Evolutionary conservation across 2,113 vertebrate genomes (phyloP).

Genomic region (Dicentrarchus labrax): DNA sequence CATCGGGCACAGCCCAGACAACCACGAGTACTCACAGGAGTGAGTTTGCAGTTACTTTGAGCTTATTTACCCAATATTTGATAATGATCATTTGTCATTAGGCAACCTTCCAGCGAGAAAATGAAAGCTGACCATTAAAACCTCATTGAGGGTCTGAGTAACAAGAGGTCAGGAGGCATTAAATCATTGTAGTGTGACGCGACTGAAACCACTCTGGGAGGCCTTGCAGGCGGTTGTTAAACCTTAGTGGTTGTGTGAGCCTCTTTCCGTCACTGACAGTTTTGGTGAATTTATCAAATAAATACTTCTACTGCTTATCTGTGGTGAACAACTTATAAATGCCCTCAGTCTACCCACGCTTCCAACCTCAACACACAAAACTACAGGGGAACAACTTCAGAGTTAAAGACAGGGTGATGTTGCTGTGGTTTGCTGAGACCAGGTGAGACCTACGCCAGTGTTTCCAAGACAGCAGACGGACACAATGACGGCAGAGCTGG

Average conservation of each 20-base stretch:
- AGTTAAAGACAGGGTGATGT: conserved; percentile 41
- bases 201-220: conserved; percentile 41
- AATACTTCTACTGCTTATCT: conserved; percentile 7
- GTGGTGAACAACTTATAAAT: conserved; percentile 16
- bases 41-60: conserved; percentile 44
- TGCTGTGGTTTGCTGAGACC: conserved; percentile 55
- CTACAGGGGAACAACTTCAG: conserved; percentile 1
- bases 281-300: conserved; percentile 13
- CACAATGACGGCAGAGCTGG: conserved; percentile 19
- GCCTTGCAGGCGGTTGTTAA: neutral
- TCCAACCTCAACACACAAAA: conserved; percentile 1
- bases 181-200: conserved; percentile 47
- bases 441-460: conserved; percentile 55
- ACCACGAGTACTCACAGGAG: conserved; percentile 46
- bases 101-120: conserved; percentile 43
- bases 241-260: conserved; percentile 11
- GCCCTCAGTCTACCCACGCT: neutral
- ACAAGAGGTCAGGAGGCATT: conserved; percentile 34
- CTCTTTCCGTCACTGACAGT: neutral
- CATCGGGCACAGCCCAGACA: conserved; percentile 60
- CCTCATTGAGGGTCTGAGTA: conserved; percentile 57
- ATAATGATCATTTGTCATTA: conserved; percentile 67
- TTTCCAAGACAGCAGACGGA: conserved; percentile 62
- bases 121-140: conserved; percentile 67
- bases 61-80: conserved; percentile 54